Percentiles rank a stretch among this genome's conserved stretches.
Evolutionary conservation across 2,888 invertebrate genomes (phyloP).

Genomic region (Isotomurus palustris): DNA sequence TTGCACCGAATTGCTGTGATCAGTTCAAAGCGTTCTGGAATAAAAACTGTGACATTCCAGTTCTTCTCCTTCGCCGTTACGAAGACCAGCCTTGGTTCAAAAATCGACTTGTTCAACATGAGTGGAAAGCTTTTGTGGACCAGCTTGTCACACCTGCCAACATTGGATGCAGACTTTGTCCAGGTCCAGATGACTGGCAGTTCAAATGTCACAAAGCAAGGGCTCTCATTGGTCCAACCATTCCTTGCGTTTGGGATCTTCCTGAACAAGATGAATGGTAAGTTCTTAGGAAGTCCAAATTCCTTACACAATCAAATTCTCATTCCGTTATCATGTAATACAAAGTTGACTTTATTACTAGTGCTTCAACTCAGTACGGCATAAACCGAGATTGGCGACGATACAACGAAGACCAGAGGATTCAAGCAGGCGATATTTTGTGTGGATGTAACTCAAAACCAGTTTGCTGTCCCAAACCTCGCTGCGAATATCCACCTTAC

Average conservation of each 20-base stretch:
- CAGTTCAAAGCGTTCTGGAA: constrained; percentile 36
- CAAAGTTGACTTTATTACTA: constrained; percentile 3
- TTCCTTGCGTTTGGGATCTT: constrained; percentile 39
- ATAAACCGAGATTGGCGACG: constrained; percentile 42
- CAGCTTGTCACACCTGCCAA: constrained; percentile 38
- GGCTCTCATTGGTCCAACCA: constrained; percentile 32
- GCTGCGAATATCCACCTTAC: constrained; percentile 42
- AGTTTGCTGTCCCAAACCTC: constrained; percentile 16
- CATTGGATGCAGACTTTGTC: constrained; percentile 31
- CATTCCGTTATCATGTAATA: neutral
- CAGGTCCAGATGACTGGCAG: constrained; percentile 37
- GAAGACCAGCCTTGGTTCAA: constrained; percentile 42
- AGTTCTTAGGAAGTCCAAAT: neutral
- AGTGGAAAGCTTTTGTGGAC: constrained; percentile 35
- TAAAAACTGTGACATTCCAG: constrained; percentile 29
- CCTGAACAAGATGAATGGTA: constrained; percentile 39
- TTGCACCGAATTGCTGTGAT: constrained; percentile 24
- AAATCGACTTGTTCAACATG: constrained; percentile 33
- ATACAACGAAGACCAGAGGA: constrained; percentile 38
- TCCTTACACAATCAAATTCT: neutral
- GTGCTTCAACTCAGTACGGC: constrained; percentile 31
- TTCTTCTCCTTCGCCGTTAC: constrained; percentile 25
- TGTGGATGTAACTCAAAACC: constrained; percentile 38
- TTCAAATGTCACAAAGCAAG: constrained; percentile 40
- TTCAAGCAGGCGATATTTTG: constrained; percentile 21